These are phyloP conservation scores for Sinopyrophorus schimmeli DNA, from an alignment of 2,888 invertebrate genomes.

Conservation along the genomic window DNA sequence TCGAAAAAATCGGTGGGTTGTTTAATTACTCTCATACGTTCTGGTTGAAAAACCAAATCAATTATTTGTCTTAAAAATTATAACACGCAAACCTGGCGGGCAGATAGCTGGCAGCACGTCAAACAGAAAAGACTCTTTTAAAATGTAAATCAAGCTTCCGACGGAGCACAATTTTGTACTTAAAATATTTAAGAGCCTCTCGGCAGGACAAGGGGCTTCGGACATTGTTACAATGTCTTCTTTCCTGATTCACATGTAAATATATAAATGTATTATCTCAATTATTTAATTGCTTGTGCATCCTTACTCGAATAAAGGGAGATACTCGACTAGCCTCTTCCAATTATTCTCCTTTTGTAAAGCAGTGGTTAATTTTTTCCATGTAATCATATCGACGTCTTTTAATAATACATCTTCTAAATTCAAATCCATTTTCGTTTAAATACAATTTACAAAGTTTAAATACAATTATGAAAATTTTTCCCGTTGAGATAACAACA, in stretches of 20 bases:
- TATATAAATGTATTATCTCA: not conserved
- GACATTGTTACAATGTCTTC: slow-evolving; percentile 6
- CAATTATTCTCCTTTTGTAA: too few species aligned
- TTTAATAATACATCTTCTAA: too few species aligned
- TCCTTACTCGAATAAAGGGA: too few species aligned
- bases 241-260: slow-evolving; percentile 2
- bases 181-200: slow-evolving; percentile 32
- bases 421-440: too few species aligned
- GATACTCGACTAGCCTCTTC: too few species aligned
- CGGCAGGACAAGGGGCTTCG: slow-evolving; percentile 20
- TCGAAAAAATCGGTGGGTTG: slow-evolving; percentile 17
- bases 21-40: slow-evolving; percentile 12
- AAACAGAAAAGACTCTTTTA: slow-evolving; percentile 31
- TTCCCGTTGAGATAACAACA: too few species aligned
- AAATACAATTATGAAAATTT: too few species aligned
- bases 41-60: slow-evolving; percentile 15
- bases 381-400: too few species aligned
- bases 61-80: not conserved
- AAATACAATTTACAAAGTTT: too few species aligned
- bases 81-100: slow-evolving; percentile 27
- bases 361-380: too few species aligned
- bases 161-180: slow-evolving; percentile 30
- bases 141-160: slow-evolving; percentile 28
- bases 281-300: too few species aligned
- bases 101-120: slow-evolving; percentile 34